Percentiles rank a stretch among this genome's conserved stretches.
Conservation (phyloP, 2,797 vertebrate species). For the Petrocephalus sullivani region DNA sequence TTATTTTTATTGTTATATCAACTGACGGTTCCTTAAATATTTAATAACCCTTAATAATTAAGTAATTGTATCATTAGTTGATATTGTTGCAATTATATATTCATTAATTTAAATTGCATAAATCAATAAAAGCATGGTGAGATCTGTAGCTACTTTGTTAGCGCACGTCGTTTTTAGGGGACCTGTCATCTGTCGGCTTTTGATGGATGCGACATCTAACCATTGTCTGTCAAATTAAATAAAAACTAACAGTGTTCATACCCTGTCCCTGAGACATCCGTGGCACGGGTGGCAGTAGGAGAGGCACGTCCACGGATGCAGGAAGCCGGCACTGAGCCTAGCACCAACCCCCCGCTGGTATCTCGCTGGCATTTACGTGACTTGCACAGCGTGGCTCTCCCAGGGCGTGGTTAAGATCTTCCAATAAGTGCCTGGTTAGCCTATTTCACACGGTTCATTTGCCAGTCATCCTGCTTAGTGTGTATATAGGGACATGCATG, state of each 20-base stretch:
- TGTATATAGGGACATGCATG: neutral
- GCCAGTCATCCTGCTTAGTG: neutral
- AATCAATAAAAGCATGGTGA: neutral
- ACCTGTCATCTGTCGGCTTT: neutral
- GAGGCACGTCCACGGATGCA: neutral
- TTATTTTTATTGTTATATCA: neutral
- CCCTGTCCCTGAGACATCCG: neutral
- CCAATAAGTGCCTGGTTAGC: neutral
- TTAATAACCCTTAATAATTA: constrained; percentile 9
- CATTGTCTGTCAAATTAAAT: neutral
- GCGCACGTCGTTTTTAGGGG: neutral
- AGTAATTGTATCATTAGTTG: neutral
- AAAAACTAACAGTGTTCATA: neutral
- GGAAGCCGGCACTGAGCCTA: neutral
- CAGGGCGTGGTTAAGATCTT: neutral
- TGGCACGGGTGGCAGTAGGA: neutral
- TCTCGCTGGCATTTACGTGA: neutral
- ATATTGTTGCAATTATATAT: neutral
- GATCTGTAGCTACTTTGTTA: neutral
- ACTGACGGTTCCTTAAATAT: neutral
- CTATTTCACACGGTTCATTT: neutral
- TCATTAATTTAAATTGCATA: neutral
- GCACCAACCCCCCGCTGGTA: neutral
- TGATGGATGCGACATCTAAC: neutral
- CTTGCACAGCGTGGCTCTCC: neutral